Percentiles rank a stretch among this genome's conserved stretches.
Evolutionary conservation across 2,113 vertebrate genomes (phyloP).

Genomic region (Nothoprocta perdicaria): DNA sequence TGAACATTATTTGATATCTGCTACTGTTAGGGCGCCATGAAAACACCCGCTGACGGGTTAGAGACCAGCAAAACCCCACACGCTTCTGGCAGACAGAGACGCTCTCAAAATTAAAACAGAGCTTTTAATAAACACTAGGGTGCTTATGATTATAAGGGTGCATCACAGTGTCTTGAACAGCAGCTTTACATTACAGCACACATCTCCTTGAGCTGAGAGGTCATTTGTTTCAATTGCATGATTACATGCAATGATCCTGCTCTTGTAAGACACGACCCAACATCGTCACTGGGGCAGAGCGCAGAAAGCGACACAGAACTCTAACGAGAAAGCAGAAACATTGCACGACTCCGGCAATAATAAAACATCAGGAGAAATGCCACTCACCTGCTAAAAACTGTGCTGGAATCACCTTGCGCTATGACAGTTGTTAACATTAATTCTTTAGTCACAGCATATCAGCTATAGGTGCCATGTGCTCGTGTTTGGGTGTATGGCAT

Average conservation of each 20-base stretch:
- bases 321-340: slow-evolving; percentile 72
- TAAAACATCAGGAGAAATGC: slow-evolving; percentile 70
- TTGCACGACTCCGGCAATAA: slow-evolving; percentile 49
- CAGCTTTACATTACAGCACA: slow-evolving; percentile 19
- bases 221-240: slow-evolving; percentile 75
- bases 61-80: neutral
- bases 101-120: neutral
- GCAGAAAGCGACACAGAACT: slow-evolving; percentile 46
- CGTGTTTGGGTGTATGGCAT: slow-evolving; percentile 57
- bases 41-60: neutral
- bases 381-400: slow-evolving; percentile 53
- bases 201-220: slow-evolving; percentile 60
- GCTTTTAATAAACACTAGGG: neutral
- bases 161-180: neutral
- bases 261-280: slow-evolving; percentile 78
- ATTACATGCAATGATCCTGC: slow-evolving; percentile 71
- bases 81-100: neutral
- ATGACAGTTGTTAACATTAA: slow-evolving; percentile 61
- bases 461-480: slow-evolving; percentile 58
- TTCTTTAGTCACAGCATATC: slow-evolving; percentile 45
- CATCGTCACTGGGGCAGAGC: slow-evolving; percentile 57
- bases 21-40: neutral
- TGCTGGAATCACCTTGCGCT: slow-evolving; percentile 55
- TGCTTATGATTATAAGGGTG: neutral
- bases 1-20: neutral